Conservation (phyloP, 1,140 invertebrate genomes). For the Drosophila carrolli region DNA sequence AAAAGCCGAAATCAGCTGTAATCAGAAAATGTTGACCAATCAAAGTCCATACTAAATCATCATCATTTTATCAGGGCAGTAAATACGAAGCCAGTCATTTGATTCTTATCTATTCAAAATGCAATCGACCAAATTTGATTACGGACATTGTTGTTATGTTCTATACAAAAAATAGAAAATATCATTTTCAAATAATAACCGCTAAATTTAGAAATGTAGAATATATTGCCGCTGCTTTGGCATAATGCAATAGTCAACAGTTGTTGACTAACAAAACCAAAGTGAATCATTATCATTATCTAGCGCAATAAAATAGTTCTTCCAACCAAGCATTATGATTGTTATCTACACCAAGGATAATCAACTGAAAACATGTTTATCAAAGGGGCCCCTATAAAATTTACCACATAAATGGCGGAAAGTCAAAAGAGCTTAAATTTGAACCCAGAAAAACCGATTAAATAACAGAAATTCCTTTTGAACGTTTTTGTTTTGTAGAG, state of each 20-base stretch:
- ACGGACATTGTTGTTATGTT: not conserved
- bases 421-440: not conserved
- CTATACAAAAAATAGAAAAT: too few species aligned
- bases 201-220: too few species aligned
- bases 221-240: too few species aligned
- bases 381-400: not conserved
- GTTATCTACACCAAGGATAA: conserved; percentile 9
- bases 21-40: conserved; percentile 20
- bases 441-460: not conserved
- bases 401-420: not conserved
- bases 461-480: not conserved
- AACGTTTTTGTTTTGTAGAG: too few species aligned
- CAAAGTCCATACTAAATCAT: conserved; percentile 43
- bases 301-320: conserved; percentile 1
- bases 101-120: conserved; percentile 37
- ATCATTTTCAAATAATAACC: too few species aligned
- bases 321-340: not conserved
- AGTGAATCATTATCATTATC: too few species aligned
- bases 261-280: not conserved
- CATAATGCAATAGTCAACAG: not conserved
- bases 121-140: not conserved
- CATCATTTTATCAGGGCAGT: conserved; percentile 18
- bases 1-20: conserved; percentile 3
- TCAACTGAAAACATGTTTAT: conserved; percentile 5
- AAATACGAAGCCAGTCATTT: conserved; percentile 9